Percentiles rank a stretch among this genome's conserved stretches.
These are phyloP conservation scores for Hydrolagus colliei DNA, from an alignment of 2,797 vertebrate species.

Conservation along the genomic window DNA sequence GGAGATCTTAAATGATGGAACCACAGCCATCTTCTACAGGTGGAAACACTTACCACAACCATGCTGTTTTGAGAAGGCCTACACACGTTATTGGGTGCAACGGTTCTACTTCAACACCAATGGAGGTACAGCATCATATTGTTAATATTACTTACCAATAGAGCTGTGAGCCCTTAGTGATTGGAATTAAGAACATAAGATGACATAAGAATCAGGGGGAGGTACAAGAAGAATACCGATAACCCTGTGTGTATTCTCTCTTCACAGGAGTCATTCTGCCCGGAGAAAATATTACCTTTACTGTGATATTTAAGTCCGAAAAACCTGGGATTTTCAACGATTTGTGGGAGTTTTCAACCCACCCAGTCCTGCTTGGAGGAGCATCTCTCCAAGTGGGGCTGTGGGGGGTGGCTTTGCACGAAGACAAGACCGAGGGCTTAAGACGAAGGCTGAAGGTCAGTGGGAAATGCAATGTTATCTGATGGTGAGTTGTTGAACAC, in stretches of 20 bases:
- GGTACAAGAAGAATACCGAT: too few relatives aligned
- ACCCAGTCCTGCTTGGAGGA: slow-evolving; percentile 74
- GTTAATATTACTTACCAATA: too few relatives aligned
- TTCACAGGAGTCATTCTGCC: slow-evolving; percentile 73
- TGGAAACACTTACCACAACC: slow-evolving; percentile 64
- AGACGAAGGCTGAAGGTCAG: slow-evolving; percentile 70
- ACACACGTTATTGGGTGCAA: slow-evolving; percentile 40
- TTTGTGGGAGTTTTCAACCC: slow-evolving; percentile 76
- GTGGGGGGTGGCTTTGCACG: slow-evolving; percentile 66
- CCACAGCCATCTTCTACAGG: slow-evolving; percentile 69
- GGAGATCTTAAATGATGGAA: slow-evolving; percentile 73
- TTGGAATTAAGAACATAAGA: too few relatives aligned
- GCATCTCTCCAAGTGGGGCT: slow-evolving; percentile 73
- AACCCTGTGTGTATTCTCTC: not conserved
- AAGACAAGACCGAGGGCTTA: slow-evolving; percentile 60
- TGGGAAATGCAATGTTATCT: slow-evolving; percentile 39
- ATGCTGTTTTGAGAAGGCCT: slow-evolving; percentile 49
- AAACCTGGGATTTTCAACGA: slow-evolving; percentile 69
- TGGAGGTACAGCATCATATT: slow-evolving; percentile 53
- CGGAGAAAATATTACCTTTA: slow-evolving; percentile 56
- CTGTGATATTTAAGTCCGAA: slow-evolving; percentile 72
- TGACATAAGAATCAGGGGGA: too few relatives aligned
- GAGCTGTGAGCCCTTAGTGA: too few relatives aligned
- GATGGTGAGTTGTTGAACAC: slow-evolving; percentile 8
- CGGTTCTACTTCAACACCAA: slow-evolving; percentile 75